Evolutionary conservation across 2,113 vertebrate genomes (phyloP), one percentile per base, ranked within the genome.

Genomic region (Sclerurus mexicanus): DNA sequence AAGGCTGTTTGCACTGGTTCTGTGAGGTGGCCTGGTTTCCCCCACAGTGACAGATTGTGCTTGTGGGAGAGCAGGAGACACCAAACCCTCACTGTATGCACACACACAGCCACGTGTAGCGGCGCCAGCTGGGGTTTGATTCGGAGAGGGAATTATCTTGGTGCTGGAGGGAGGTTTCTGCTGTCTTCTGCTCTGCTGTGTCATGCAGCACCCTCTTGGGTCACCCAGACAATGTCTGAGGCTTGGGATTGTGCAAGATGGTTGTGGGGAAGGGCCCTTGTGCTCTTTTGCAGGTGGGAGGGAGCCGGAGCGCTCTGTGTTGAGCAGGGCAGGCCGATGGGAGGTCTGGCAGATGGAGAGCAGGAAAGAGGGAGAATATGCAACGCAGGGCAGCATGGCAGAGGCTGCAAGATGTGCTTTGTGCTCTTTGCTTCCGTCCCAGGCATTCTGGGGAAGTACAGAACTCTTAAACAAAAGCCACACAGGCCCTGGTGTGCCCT

Each of bases 291-390:
- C 37, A 69, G 63, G 33, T 0, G 2, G 23, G 23, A 79, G 8
- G 28, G 52, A 76, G 44, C 23, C 0, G 0, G 37, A 62, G 56
- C 0, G 0, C 27, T 71, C 3, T 0, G 33, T 28, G 33, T n/a
- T 7, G 10, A 44, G 52, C 47, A 47, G 76, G 4, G 4, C 49
- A 39, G 67, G 55, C 64, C 47, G 52, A 16, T 4, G 7, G 39
- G 42, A 55, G 21, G 33, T 24, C 49, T 8, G 6, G 85, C n/a
- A 46, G 35, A 31, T 9, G 33, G n/a, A 46, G 31, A 76, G 20
- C 30, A 46, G 80, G 33, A 30, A 55, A 9, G 62, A 90, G 30
- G n/a, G 82, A 66, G 39, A 46, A 37, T 20, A 5, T 4, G 12
- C 21, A 33, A 7, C 8, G 39, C 3, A 1, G 56, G 62, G 13